These are phyloP conservation scores for Carterocephalus palaemon DNA, from an alignment of 2,888 invertebrate genomes.

Conservation along the genomic window DNA sequence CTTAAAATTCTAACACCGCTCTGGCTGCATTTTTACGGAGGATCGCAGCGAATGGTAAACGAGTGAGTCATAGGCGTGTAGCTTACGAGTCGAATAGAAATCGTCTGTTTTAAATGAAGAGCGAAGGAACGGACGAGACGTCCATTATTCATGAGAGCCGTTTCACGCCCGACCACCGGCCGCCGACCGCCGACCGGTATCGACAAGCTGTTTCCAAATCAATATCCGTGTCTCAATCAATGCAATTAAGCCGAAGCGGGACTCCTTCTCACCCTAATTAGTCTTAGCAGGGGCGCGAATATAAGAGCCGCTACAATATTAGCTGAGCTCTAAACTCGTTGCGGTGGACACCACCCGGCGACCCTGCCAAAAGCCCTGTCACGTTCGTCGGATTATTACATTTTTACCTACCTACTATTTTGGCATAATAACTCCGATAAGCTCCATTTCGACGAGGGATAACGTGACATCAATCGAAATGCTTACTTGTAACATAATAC, in stretches of 20 bases:
- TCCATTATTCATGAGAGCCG: constrained; percentile 74
- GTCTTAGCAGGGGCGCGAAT: constrained; percentile 63
- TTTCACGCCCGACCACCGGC: constrained; percentile 57
- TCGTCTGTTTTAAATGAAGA: constrained; percentile 75
- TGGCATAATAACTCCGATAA: constrained; percentile 23
- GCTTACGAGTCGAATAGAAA: constrained; percentile 76
- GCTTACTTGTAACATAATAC: constrained; percentile 31
- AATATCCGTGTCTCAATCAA: constrained; percentile 78
- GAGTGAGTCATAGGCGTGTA: constrained; percentile 74
- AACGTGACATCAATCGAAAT: constrained; percentile 32
- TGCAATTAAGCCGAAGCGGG: constrained; percentile 67
- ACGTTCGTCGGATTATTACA: constrained; percentile 5
- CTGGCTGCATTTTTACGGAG: constrained; percentile 71
- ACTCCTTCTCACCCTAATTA: constrained; percentile 67
- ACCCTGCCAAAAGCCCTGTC: background rate
- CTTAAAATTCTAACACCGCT: constrained; percentile 65
- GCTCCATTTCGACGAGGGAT: constrained; percentile 20
- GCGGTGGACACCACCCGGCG: constrained; percentile 31
- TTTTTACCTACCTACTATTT: constrained; percentile 18
- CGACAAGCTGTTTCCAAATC: constrained; percentile 69
- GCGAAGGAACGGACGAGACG: constrained; percentile 70
- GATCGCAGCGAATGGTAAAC: constrained; percentile 73
- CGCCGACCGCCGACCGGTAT: constrained; percentile 36
- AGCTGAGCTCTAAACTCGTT: constrained; percentile 47
- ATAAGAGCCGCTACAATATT: constrained; percentile 40